These are phyloP conservation scores for Nudaria mundana DNA, from an alignment of 2,888 invertebrate genomes.

Conservation along the genomic window DNA sequence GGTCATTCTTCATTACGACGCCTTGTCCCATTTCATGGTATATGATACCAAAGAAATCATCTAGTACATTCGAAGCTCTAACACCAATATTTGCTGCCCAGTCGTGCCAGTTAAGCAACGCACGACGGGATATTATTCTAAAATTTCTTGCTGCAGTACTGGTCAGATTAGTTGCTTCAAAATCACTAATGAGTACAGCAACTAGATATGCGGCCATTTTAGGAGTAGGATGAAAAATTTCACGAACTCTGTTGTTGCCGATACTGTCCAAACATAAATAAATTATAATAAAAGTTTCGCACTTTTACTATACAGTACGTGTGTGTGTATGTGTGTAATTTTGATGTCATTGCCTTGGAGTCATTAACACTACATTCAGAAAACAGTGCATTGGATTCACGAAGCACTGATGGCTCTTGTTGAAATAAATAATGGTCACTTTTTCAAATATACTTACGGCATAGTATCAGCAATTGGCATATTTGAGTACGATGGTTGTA, in stretches of 20 bases:
- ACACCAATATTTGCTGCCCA: conserved; percentile 74
- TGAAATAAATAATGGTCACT: neutral
- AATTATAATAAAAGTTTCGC: neutral
- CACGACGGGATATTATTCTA: conserved; percentile 63
- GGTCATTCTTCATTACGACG: conserved; percentile 80
- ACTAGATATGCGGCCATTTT: conserved; percentile 91
- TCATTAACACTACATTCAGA: no score
- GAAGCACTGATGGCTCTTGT: no score
- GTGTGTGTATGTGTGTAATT: no score
- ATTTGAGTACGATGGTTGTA: conserved; percentile 82
- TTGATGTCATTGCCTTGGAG: no score
- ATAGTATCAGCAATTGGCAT: conserved; percentile 76
- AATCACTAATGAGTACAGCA: conserved; percentile 90
- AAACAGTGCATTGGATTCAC: no score
- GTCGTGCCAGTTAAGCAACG: conserved; percentile 54
- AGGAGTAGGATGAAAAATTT: conserved; percentile 79
- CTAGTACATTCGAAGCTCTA: conserved; percentile 72
- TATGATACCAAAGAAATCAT: conserved; percentile 78
- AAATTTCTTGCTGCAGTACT: conserved; percentile 78
- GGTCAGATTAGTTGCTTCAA: conserved; percentile 67
- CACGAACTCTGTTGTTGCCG: conserved; percentile 42
- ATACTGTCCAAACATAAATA: conserved; percentile 23
- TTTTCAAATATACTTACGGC: conserved; percentile 42
- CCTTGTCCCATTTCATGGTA: conserved; percentile 80
- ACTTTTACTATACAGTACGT: no score